Evolutionary conservation across 2,113 vertebrate genomes (phyloP).

Genomic region (Hyla sarda): DNA sequence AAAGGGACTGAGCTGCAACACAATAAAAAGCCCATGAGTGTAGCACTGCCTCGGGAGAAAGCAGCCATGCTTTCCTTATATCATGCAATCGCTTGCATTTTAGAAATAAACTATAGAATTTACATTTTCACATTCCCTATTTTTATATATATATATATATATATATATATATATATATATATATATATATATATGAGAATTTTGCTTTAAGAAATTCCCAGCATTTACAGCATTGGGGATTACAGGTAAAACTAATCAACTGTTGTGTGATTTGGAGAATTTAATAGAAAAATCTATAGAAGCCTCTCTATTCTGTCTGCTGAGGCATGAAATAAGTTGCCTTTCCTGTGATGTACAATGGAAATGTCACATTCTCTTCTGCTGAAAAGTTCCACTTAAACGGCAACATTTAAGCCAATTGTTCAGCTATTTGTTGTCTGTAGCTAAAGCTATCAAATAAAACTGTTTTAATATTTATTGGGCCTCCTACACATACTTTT

Average conservation of each 20-base stretch:
- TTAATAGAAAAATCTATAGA: conserved; percentile 66
- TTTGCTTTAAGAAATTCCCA: conserved; percentile 37
- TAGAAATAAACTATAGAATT: too few relatives aligned
- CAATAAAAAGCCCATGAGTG: too few relatives aligned
- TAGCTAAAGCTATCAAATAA: not conserved
- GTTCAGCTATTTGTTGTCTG: not conserved
- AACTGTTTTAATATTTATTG: not conserved
- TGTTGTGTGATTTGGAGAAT: conserved; percentile 66
- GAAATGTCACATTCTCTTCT: conserved; percentile 63
- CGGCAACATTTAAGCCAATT: conserved; percentile 28
- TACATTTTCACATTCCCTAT: too few relatives aligned
- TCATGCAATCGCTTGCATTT: too few relatives aligned
- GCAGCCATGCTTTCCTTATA: too few relatives aligned
- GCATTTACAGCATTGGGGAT: conserved; percentile 59
- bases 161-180: too few relatives aligned
- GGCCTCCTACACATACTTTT: too few relatives aligned
- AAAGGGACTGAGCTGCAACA: too few relatives aligned
- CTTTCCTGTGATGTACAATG: conserved; percentile 64
- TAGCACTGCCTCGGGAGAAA: too few relatives aligned
- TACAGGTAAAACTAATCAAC: conserved; percentile 69
- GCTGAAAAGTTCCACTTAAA: not conserved
- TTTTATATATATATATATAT: too few relatives aligned
- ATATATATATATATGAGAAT: too few relatives aligned
- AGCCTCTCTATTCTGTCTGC: conserved; percentile 65
- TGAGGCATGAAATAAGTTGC: conserved; percentile 76